A percentile compares a stretch with the other conserved stretches of the same genome.
Conservation (phyloP, 2,888 invertebrate species). For the Patella caerulea region DNA sequence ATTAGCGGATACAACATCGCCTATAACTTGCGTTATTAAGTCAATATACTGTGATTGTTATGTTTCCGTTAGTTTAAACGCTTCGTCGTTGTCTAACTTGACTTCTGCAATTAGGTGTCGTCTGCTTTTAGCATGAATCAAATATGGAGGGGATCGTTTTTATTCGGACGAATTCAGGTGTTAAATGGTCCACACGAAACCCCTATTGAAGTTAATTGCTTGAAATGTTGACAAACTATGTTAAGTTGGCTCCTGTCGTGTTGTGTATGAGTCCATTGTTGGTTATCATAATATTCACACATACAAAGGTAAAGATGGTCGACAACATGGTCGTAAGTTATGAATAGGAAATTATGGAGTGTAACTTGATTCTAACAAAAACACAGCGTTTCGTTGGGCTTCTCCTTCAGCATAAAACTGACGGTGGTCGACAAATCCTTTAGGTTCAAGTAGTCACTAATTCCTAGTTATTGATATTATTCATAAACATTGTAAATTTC, state of each 20-base stretch:
- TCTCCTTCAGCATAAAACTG: background rate
- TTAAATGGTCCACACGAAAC: background rate
- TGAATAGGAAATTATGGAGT: no score
- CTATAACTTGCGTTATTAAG: no score
- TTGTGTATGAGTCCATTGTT: background rate
- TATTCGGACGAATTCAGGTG: background rate
- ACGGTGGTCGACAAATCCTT: background rate
- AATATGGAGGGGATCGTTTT: background rate
- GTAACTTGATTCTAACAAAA: no score
- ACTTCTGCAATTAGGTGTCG: no score
- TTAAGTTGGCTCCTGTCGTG: slow-evolving; percentile 4
- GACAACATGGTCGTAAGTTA: no score
- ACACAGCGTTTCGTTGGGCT: no score
- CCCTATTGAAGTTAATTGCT: slow-evolving; percentile 9
- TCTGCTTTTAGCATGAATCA: no score
- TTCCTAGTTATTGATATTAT: slow-evolving; percentile 3
- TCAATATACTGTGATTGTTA: no score
- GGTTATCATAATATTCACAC: slow-evolving; percentile 1
- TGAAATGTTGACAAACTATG: background rate
- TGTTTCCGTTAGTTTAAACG: no score
- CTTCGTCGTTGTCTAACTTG: no score
- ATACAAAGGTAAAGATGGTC: background rate
- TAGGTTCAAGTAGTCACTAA: slow-evolving; percentile 2
- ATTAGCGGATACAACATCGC: no score
- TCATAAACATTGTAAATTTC: no score